Base-by-base conservation (phyloP, 64 coral and sea anemone species). In the Actinia equina region DNA sequence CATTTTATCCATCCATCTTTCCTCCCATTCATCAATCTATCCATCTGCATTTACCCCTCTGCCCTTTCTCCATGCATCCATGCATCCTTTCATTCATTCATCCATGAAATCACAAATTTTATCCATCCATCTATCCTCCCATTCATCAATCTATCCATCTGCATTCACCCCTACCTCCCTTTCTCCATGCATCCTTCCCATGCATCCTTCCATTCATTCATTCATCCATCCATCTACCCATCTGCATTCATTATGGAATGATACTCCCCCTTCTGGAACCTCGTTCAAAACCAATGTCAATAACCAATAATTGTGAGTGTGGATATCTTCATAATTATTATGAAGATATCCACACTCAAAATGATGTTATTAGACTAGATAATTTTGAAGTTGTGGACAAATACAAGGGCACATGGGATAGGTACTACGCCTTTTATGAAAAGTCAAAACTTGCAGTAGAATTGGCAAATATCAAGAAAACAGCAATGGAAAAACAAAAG, bases 341-440 rank as follows among this genome's bases (percentile, higher is more conserved):
- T 37, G 30, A 37, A 37, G 30, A 37, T 37, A 37, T 37, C 30
- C 30, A 37, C 44, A 30, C 44, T 25, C 22, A 42, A 14, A 78
- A 83, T 22, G 71, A 54, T 95, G 57, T 57, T 95, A 25, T 43
- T 79, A 95, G 94, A 70, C 77, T 77, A 77, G 77, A 95, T 55
- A 85, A 95, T 81, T 43, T 43, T 54, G 83, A 52, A 26, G 85
- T 97, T 16, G 85, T 90, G 27, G 79, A 89, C 59, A 93, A 93
- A 84, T 97, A 97, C 52, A 17, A 88, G 57, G 86, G 64, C 11
- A 93, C 77, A 45, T 97, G 94, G 94, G 70, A 90, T 51, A 92
- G 84, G 25, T 93, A 97, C 85, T 86, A 90, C 10, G 19, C 9
- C 60, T 74, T 88, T 44, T 97, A 97, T 82, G 94, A 93, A 86